Conservation (phyloP, 2,113 vertebrate species). For the Lampris incognitus region DNA sequence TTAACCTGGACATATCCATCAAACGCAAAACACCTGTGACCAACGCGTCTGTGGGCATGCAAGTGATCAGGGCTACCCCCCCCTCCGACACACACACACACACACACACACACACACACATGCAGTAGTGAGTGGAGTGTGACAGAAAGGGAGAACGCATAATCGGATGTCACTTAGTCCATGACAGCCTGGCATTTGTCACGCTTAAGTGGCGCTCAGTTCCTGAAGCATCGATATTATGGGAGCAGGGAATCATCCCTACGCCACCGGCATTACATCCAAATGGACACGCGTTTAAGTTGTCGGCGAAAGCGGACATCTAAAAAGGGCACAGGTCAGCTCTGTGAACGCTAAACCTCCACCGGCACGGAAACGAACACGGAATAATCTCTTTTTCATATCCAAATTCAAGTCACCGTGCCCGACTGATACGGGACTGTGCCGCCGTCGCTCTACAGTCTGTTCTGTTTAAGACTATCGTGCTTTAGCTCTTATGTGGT, state of each 20-base stretch:
- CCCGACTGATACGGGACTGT: no score
- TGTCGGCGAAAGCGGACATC: background rate
- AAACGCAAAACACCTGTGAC: constrained; percentile 32
- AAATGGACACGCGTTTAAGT: constrained; percentile 5
- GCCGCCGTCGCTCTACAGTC: no score
- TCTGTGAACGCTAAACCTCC: background rate
- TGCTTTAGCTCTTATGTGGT: no score
- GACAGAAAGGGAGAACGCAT: constrained; percentile 19
- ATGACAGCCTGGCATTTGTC: constrained; percentile 45
- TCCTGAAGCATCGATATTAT: constrained; percentile 23
- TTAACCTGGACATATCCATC: constrained; percentile 61
- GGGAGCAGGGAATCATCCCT: background rate
- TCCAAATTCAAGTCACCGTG: no score
- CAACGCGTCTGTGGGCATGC: background rate
- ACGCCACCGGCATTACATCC: background rate
- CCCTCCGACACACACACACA: background rate
- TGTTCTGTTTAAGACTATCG: no score
- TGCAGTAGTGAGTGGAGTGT: background rate
- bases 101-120: constrained; percentile 2
- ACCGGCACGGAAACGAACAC: no score
- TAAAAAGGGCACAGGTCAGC: constrained; percentile 7
- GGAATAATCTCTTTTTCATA: no score
- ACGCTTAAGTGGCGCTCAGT: constrained; percentile 29
- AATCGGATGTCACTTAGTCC: constrained; percentile 35
- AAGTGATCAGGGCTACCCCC: background rate